These are phyloP conservation scores for Antigone vipio DNA, from an alignment of 2,113 vertebrate species.

Conservation along the genomic window DNA sequence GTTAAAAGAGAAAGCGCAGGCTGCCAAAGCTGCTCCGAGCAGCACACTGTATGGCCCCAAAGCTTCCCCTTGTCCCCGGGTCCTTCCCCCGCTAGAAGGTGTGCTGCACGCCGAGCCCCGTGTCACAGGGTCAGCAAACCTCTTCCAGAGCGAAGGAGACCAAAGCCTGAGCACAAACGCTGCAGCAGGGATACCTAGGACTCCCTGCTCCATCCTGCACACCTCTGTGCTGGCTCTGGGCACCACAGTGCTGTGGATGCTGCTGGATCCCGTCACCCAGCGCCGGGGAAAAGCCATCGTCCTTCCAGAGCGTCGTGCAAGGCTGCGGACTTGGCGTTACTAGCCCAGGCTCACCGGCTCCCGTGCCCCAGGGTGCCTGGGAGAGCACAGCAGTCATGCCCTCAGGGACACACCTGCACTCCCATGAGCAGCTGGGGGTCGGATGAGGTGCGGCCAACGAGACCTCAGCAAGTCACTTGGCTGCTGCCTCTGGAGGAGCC, in stretches of 20 bases:
- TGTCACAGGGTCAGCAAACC: neutral
- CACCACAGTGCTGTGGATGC: rapidly evolving
- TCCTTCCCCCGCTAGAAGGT: neutral
- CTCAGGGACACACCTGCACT: neutral
- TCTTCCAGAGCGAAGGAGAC: neutral
- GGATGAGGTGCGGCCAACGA: neutral
- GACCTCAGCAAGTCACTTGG: neutral
- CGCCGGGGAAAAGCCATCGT: neutral
- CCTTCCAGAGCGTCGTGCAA: neutral
- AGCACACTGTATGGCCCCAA: neutral
- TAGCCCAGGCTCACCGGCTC: rapidly evolving
- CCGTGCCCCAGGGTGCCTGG: rapidly evolving
- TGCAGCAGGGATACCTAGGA: neutral
- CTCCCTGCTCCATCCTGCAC: neutral
- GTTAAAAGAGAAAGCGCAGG: constrained; percentile 43
- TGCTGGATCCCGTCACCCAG: neutral
- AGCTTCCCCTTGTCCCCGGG: neutral
- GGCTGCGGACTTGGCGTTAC: neutral
- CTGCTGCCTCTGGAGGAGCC: neutral
- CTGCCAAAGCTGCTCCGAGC: constrained; percentile 4
- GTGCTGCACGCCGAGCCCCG: rapidly evolving
- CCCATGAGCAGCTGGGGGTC: neutral
- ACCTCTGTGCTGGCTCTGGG: rapidly evolving
- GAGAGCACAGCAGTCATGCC: neutral
- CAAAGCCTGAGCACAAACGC: neutral